Conservation (phyloP, 1,140 invertebrate species). For the Micrasema longulum region DNA sequence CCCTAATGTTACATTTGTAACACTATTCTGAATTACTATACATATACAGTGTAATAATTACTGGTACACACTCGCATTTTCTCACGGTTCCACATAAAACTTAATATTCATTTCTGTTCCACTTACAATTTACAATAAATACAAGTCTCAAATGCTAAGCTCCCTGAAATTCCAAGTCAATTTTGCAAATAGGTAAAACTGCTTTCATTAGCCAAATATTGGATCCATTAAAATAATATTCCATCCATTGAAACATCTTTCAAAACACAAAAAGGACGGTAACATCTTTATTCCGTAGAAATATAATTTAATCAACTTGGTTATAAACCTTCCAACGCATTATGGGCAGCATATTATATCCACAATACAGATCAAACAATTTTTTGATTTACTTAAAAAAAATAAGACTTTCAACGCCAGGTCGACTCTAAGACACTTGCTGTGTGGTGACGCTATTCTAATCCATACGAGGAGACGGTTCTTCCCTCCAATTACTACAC, state of each 20-base stretch:
- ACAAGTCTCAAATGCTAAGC: constrained; percentile 55
- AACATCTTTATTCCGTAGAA: constrained; percentile 41
- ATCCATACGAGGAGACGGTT: constrained; percentile 36
- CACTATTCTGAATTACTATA: constrained; percentile 44
- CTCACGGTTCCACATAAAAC: constrained; percentile 46
- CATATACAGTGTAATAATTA: constrained; percentile 44
- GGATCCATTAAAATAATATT: neutral
- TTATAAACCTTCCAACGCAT: constrained; percentile 4
- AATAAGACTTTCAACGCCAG: neutral
- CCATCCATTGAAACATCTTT: constrained; percentile 15
- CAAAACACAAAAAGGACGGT: constrained; percentile 48
- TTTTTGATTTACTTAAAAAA: neutral
- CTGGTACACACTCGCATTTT: constrained; percentile 50
- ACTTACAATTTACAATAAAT: constrained; percentile 53
- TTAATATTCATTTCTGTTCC: constrained; percentile 45
- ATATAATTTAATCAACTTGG: neutral
- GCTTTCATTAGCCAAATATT: neutral
- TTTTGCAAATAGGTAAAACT: constrained; percentile 41
- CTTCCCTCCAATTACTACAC: constrained; percentile 40
- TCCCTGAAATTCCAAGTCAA: constrained; percentile 53
- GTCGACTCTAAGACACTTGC: constrained; percentile 29
- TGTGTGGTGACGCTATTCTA: constrained; percentile 20
- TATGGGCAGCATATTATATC: neutral
- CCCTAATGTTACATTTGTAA: constrained; percentile 45
- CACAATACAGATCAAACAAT: constrained; percentile 6